Conservation (phyloP, 2,113 vertebrate species). For the Pyrgilauda ruficollis region DNA sequence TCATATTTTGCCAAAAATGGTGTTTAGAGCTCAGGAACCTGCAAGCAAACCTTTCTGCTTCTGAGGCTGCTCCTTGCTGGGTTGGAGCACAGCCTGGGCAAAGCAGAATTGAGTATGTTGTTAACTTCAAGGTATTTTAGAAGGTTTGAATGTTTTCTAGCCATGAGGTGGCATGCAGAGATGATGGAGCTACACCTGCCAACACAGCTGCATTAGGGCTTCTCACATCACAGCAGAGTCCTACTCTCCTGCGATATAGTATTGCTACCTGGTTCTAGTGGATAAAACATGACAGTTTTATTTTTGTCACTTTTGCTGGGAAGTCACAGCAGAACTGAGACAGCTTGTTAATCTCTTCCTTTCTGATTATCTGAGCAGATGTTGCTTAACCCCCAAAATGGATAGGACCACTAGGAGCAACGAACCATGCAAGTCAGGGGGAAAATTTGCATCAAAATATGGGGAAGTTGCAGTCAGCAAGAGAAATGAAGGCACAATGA, state of each 20-base stretch:
- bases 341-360: slow-evolving; percentile 2
- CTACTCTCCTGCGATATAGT: rapidly evolving
- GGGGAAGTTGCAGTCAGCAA: not conserved
- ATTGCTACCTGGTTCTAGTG: not conserved
- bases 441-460: not conserved
- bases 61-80: not conserved
- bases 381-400: not conserved
- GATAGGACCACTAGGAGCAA: not conserved
- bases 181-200: not conserved
- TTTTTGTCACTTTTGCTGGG: not conserved
- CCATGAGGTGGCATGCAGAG: rapidly evolving
- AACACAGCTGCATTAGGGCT: not conserved
- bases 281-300: not conserved
- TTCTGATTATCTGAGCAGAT: not conserved
- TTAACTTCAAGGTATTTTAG: not conserved
- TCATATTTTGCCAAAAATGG: not conserved
- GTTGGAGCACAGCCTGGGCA: not conserved
- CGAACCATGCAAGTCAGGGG: not conserved
- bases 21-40: not conserved
- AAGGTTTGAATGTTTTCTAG: not conserved
- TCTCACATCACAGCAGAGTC: not conserved
- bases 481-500: not conserved
- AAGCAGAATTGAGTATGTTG: not conserved
- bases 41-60: not conserved
- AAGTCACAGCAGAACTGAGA: not conserved